Base-by-base conservation (phyloP, 1,140 invertebrate genomes). In the Zaprionus capensis region DNA sequence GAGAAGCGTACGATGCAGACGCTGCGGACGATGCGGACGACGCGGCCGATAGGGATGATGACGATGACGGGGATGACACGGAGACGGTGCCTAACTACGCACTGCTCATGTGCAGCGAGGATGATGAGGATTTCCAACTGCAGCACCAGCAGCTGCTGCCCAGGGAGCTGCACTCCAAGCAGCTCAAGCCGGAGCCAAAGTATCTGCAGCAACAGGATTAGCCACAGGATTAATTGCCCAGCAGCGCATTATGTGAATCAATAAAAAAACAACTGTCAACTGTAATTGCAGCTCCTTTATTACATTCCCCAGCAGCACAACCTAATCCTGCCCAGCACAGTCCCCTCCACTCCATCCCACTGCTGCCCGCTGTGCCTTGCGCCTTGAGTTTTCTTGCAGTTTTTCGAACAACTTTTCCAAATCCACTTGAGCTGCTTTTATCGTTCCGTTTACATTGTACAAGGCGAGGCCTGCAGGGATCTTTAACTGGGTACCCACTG, bases 81-180 rank as follows among this genome's bases (percentile, higher is more conserved):
- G 20, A 71, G 17, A 26, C 4, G 1, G 20, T 51, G 12, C 62
- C 49, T 31, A 65, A 12, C 5, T 71, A 71, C 44, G 70, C 63
- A 0, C 22, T 51, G 41, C 70, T 72, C 28, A 28, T 49, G 70
- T 72, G 70, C 62, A 72, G 70, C 62, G 70, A 72, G 41, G 70
- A 72, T 6, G 70, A 66, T 7, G 70, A 72, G n/a, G 70, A 72
- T 20, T 24, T 38, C 2, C 17, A 64, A 36, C 24, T 28, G 14
- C 26, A 46, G 34, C 38, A 20, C 36, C 63, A 66, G 28, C 34
- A 41, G 51, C 34, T 15, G 24, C 53, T 44, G 2, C 5, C 38
- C 15, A n/a, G 15, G 15, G 38, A 26, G 4, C 51, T 26, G 26
- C 53, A 26, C 20, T 12, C 26, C 22, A 26, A 22, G 24, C 24